phyloP scores from a whole-genome alignment of 2,888 invertebrate species.

The Leptinotarsa peninsularis region DNA sequence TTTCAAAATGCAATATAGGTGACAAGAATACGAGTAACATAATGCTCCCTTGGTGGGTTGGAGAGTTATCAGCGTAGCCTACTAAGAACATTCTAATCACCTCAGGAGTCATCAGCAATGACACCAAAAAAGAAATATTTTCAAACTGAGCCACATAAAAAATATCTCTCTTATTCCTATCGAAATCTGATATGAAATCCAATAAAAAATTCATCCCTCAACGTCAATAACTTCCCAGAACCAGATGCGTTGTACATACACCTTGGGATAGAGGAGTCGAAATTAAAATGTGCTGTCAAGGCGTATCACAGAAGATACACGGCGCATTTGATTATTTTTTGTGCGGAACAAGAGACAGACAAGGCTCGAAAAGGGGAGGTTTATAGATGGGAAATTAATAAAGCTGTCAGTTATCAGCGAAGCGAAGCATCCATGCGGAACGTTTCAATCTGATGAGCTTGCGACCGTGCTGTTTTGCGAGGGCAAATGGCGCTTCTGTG shows the following conservation, averaged over 20 bases:
- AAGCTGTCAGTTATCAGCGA: constrained; percentile 78
- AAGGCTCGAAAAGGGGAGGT: constrained; percentile 47
- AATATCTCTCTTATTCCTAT: not conserved
- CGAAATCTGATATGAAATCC: not conserved
- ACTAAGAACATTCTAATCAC: no score
- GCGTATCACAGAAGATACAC: constrained; percentile 44
- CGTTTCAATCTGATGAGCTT: constrained; percentile 66
- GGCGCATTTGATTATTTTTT: constrained; percentile 56
- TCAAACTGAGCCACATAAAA: no score
- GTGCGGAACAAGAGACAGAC: constrained; percentile 51
- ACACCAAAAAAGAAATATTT: no score
- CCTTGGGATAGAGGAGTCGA: constrained; percentile 27
- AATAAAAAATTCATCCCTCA: constrained; percentile 23
- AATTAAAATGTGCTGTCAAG: constrained; percentile 46
- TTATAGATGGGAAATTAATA: constrained; percentile 77
- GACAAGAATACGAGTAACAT: no score
- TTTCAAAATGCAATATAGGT: no score
- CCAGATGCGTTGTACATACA: constrained; percentile 30
- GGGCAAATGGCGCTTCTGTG: constrained; percentile 66
- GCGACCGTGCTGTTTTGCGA: constrained; percentile 63
- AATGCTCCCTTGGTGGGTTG: no score
- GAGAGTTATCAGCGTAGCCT: no score
- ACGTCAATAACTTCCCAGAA: constrained; percentile 29
- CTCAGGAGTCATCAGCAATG: no score
- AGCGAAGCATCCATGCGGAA: constrained; percentile 63